phyloP scores from a whole-genome alignment of 2,888 invertebrate species.

The Zaprionus lineosus region DNA sequence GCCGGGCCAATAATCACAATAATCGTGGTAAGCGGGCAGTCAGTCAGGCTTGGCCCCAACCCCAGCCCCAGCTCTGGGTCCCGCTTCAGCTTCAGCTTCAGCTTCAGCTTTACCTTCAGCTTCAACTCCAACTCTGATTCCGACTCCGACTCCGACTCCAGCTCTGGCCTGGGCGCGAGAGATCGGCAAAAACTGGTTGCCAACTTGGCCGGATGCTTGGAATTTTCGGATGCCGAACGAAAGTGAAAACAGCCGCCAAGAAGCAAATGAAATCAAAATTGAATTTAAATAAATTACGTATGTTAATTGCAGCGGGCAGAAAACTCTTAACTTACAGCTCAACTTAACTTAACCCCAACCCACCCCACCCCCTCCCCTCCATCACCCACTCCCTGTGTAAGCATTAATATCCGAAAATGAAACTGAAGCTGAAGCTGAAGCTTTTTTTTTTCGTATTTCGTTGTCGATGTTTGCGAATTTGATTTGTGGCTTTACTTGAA shows the following conservation, averaged over 20 bases:
- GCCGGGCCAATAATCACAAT: conserved; percentile 74
- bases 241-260: conserved; percentile 66
- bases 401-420: too few relatives aligned
- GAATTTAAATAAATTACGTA: conserved; percentile 79
- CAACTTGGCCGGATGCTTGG: conserved; percentile 59
- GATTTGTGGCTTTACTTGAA: conserved; percentile 61
- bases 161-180: conserved; percentile 20
- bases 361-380: too few relatives aligned
- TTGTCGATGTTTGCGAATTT: conserved; percentile 40
- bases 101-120: too few relatives aligned
- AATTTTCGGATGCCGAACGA: conserved; percentile 73
- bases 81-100: too few relatives aligned
- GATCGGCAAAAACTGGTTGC: conserved; percentile 53
- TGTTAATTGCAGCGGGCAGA: conserved; percentile 63
- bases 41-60: conserved; percentile 50
- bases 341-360: conserved; percentile 2
- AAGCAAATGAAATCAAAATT: conserved; percentile 65
- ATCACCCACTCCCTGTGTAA: too few relatives aligned
- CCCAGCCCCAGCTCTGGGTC: too few relatives aligned
- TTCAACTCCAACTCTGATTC: too few relatives aligned
- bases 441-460: conserved; percentile 27
- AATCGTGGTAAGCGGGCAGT: conserved; percentile 78
- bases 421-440: conserved; percentile 45
- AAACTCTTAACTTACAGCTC: neutral
- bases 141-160: too few relatives aligned